A percentile compares a stretch with the other conserved stretches of the same genome.
Conservation (phyloP, 92 coral and sea anemone genomes). For the Metridium senile region DNA sequence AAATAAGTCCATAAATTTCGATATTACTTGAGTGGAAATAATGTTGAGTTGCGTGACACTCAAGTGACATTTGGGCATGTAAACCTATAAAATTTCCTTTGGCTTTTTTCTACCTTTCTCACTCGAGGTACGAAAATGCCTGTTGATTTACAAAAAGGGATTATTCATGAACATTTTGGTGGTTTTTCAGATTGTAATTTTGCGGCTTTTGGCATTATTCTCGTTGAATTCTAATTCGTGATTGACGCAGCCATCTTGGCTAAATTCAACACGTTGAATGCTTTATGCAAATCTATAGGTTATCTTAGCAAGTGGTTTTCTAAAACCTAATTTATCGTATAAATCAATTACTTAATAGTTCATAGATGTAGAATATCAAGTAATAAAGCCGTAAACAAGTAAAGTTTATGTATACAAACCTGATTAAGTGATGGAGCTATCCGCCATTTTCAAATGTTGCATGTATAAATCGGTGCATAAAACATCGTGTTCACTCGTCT, state of each 20-base stretch:
- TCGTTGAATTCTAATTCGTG: not conserved
- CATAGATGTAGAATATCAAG: no score
- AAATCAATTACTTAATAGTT: not conserved
- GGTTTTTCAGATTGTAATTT: not conserved
- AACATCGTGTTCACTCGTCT: no score
- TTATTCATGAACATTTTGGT: conserved; percentile 9
- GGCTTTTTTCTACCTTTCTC: not conserved
- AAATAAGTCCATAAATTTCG: not conserved
- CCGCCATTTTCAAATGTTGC: no score
- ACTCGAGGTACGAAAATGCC: not conserved
- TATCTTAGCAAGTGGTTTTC: not conserved
- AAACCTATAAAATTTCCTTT: not conserved
- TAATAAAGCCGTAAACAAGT: no score
- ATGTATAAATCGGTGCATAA: no score
- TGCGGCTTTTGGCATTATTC: not conserved
- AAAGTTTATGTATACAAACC: no score
- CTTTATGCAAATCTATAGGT: not conserved
- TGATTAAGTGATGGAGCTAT: no score
- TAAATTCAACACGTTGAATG: conserved; percentile 5
- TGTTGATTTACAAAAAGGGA: not conserved
- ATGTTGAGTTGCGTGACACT: conserved; percentile 3
- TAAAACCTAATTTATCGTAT: not conserved
- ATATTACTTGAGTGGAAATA: not conserved
- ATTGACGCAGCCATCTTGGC: conserved; percentile 3
- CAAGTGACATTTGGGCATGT: not conserved